phyloP scores from a whole-genome alignment of 2,888 invertebrate species.

The Spisula subtruncata region DNA sequence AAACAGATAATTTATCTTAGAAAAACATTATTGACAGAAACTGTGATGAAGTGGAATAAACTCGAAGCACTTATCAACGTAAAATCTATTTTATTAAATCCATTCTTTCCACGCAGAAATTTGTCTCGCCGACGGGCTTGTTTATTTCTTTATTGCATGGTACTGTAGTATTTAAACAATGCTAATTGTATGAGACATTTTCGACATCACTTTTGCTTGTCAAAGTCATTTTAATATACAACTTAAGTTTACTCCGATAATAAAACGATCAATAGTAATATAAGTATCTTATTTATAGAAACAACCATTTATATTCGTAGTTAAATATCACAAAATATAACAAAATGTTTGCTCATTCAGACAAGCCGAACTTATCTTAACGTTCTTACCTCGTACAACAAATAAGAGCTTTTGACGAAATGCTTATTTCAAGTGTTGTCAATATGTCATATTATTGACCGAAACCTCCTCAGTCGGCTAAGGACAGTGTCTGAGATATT shows the following conservation, averaged over 20 bases:
- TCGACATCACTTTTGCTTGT: neutral
- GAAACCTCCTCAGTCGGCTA: neutral
- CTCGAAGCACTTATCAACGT: neutral
- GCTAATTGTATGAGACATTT: neutral
- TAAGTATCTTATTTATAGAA: no score
- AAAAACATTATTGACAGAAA: neutral
- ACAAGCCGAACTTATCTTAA: no score
- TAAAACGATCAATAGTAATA: no score
- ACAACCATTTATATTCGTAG: no score
- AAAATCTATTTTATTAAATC: neutral
- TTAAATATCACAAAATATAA: no score
- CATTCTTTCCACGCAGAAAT: neutral
- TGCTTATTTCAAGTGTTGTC: neutral
- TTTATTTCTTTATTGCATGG: neutral
- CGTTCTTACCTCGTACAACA: neutral
- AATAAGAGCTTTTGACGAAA: neutral
- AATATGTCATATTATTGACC: neutral
- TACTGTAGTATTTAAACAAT: neutral
- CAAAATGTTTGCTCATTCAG: no score
- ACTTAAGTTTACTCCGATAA: no score
- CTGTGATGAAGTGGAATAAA: neutral
- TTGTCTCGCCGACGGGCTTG: neutral
- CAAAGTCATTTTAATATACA: neutral
- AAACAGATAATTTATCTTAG: neutral
- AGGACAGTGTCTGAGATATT: neutral